These are phyloP conservation scores for Drosophila punjabiensis DNA, from an alignment of 1,140 invertebrate genomes.

Conservation along the genomic window DNA sequence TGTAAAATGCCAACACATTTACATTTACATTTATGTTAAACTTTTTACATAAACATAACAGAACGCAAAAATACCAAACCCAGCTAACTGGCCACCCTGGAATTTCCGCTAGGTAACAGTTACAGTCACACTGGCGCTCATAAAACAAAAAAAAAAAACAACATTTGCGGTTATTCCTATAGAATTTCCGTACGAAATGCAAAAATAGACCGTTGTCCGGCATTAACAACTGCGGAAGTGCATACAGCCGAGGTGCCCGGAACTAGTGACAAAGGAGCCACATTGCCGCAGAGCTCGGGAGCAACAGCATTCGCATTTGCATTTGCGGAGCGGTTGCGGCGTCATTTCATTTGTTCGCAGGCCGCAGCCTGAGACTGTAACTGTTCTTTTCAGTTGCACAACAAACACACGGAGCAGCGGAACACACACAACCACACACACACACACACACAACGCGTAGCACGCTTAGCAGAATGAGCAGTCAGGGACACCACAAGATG, in stretches of 20 bases:
- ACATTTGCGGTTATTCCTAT: neutral
- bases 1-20: too few relatives aligned
- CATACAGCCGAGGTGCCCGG: neutral
- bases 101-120: neutral
- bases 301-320: conserved; percentile 1
- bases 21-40: too few relatives aligned
- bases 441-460: neutral
- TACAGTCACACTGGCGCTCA: neutral
- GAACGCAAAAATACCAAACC: too few relatives aligned
- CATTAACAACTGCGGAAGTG: neutral
- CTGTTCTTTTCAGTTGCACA: conserved; percentile 13
- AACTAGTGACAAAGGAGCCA: neutral
- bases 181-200: conserved; percentile 1
- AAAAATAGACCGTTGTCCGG: neutral
- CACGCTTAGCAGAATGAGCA: conserved; percentile 58
- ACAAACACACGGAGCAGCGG: conserved; percentile 1
- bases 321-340: neutral
- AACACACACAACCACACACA: neutral
- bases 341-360: conserved; percentile 14
- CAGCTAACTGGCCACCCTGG: neutral
- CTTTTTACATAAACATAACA: too few relatives aligned
- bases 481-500: conserved; percentile 78
- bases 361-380: neutral
- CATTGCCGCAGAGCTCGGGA: neutral
- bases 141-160: conserved; percentile 1